phyloP scores from a whole-genome alignment of 1,140 invertebrate species.

The Lepidurus apus region DNA sequence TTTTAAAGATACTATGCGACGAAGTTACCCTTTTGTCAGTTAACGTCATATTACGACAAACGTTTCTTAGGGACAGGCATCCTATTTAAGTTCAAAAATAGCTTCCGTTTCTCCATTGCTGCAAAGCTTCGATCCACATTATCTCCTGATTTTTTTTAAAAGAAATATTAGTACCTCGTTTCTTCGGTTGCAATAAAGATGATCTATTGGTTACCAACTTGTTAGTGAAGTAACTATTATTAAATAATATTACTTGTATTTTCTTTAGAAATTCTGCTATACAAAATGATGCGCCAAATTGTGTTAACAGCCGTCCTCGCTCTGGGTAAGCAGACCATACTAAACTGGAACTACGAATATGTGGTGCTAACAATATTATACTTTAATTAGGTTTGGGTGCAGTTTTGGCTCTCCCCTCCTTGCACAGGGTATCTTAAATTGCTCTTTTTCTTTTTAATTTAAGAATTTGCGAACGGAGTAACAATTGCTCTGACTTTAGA shows the following conservation, averaged over 20 bases:
- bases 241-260: not conserved
- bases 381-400: constrained; percentile 14
- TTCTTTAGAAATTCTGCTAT: constrained; percentile 11
- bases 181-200: too few relatives aligned
- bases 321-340: constrained; percentile 24
- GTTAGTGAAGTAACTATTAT: too few relatives aligned
- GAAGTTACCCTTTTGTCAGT: not conserved
- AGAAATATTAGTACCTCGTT: too few relatives aligned
- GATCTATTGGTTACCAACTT: too few relatives aligned
- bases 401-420: constrained; percentile 26
- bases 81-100: too few relatives aligned
- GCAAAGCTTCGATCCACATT: not conserved
- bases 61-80: too few relatives aligned
- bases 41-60: not conserved
- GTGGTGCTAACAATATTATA: not conserved
- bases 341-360: not conserved
- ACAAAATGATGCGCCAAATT: constrained; percentile 31
- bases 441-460: not conserved
- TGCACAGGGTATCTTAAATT: constrained; percentile 31
- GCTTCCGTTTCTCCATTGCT: too few relatives aligned
- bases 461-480: not conserved
- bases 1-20: not conserved
- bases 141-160: not conserved
- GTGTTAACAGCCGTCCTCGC: constrained; percentile 13
- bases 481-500: not conserved